Conservation (phyloP, 2,113 vertebrate genomes). For the Elachura formosa region DNA sequence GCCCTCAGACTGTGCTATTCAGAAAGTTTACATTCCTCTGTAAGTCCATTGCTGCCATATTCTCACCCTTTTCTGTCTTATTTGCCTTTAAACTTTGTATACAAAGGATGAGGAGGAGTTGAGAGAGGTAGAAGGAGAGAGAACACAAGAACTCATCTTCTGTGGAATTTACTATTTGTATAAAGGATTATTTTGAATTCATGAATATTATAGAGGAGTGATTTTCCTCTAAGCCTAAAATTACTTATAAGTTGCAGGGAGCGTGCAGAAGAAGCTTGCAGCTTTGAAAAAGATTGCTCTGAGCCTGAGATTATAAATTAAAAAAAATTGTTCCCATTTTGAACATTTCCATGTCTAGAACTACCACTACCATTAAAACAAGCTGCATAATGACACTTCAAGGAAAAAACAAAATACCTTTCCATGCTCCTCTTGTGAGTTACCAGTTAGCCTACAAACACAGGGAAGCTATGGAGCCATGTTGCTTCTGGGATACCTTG, state of each 20-base stretch:
- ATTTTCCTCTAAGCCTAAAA: neutral
- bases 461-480: neutral
- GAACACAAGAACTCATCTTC: neutral
- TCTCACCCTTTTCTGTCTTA: neutral
- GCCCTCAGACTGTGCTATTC: rapidly evolving
- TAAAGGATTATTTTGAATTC: neutral
- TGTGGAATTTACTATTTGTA: neutral
- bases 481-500: neutral
- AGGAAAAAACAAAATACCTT: neutral
- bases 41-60: neutral
- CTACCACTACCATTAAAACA: neutral
- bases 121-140: neutral
- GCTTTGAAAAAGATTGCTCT: neutral
- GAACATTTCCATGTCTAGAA: neutral
- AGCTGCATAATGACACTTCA: neutral
- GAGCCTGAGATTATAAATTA: neutral
- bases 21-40: neutral
- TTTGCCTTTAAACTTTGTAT: neutral
- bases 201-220: neutral
- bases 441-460: neutral
- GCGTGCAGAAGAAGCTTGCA: neutral
- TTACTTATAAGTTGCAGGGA: neutral
- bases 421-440: neutral
- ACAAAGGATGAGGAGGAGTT: neutral
- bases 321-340: neutral